phyloP scores from a whole-genome alignment of 1,140 invertebrate species.

The Phymorhynchus buccinoides region DNA sequence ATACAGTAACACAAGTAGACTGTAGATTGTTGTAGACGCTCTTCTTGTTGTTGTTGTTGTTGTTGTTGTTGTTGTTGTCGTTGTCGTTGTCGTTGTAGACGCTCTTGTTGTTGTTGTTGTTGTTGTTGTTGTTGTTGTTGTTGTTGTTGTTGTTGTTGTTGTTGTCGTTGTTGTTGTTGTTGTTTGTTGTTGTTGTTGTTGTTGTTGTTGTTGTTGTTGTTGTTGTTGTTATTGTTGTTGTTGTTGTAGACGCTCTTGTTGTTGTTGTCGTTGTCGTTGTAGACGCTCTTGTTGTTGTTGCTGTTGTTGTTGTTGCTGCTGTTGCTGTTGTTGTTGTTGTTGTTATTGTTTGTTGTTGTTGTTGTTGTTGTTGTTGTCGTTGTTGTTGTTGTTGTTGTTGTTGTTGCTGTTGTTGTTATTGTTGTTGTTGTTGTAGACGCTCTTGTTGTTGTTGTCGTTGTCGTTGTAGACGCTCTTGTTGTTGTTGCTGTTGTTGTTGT shows the following conservation, averaged over 20 bases:
- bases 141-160: neutral
- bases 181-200: too few species aligned
- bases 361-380: neutral
- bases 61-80: neutral
- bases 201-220: neutral
- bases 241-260: too few species aligned
- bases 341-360: too few species aligned
- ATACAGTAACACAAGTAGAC: too few species aligned
- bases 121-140: neutral
- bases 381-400: neutral
- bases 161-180: neutral
- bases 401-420: neutral
- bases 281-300: neutral
- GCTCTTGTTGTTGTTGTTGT: neutral
- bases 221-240: too few species aligned
- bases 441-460: neutral
- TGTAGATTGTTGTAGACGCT: neutral
- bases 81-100: neutral
- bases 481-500: neutral
- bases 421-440: too few species aligned
- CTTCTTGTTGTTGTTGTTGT: neutral
- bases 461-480: neutral
- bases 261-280: neutral
- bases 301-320: neutral
- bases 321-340: neutral